Evolutionary conservation across 2,888 invertebrate species (phyloP).

Genomic region (Hedya salicella): DNA sequence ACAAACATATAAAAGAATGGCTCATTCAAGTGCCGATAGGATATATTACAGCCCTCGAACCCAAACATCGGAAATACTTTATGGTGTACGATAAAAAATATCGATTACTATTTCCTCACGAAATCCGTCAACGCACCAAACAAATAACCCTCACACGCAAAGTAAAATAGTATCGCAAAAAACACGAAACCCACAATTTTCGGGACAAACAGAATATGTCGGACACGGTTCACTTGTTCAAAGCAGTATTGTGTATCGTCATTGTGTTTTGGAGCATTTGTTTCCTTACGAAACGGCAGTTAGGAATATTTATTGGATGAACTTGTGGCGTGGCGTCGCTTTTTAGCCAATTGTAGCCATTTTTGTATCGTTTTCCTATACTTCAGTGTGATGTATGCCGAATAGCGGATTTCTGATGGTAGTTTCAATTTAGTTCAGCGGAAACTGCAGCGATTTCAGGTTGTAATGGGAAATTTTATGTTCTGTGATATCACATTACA

Average conservation of each 20-base stretch:
- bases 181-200: conserved; percentile 71
- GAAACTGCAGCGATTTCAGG: conserved; percentile 33
- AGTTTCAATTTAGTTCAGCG: conserved; percentile 59
- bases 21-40: too few relatives aligned
- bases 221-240: conserved; percentile 75
- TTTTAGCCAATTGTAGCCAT: conserved; percentile 79
- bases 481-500: background rate
- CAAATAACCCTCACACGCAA: conserved; percentile 57
- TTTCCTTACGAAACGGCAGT: conserved; percentile 82
- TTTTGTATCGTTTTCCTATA: conserved; percentile 65
- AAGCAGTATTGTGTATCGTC: conserved; percentile 79
- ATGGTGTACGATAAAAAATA: conserved; percentile 10
- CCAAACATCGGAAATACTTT: conserved; percentile 4
- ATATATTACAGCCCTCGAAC: background rate
- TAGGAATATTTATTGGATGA: conserved; percentile 82
- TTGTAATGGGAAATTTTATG: conserved; percentile 29
- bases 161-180: conserved; percentile 57
- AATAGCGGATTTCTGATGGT: conserved; percentile 65
- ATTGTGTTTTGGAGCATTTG: conserved; percentile 82
- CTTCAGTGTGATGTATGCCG: conserved; percentile 61
- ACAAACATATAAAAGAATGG: background rate
- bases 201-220: conserved; percentile 79
- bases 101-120: conserved; percentile 40
- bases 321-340: conserved; percentile 79
- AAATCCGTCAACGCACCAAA: conserved; percentile 24